Base-by-base conservation (phyloP, 2,888 invertebrate species). In the Agriopis marginaria region DNA sequence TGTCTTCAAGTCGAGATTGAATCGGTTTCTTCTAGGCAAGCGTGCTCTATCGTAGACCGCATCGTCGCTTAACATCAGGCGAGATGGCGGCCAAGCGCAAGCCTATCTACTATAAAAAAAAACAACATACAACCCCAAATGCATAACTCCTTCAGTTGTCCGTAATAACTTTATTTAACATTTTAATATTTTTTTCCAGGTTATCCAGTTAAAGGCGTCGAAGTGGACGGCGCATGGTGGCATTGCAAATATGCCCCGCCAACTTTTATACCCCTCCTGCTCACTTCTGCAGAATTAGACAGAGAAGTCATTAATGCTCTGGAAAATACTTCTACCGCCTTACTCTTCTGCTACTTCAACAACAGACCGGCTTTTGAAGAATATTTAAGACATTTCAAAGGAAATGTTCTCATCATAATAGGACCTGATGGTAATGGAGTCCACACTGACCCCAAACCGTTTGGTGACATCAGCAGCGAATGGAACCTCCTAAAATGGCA, bases 141-240 rank as follows among this genome's bases (percentile, higher is more conserved):
- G 17, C 17, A 23, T 2, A 23, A 23, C 17, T 23, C 40, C 40
- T 40, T 3, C 3, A 7, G 2, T 40, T 2, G 40, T 40, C 7
- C 2, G 40, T 40, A 40, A 40, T 23, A n/a, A n/a, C n/a, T n/a
- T 23, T 23, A 23, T 23, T 1, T 23, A 23, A 23, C 17, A 23
- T 23, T 23, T 23, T 0, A 23, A 55, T 32, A 10, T 56, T 45
- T 51, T 70, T 65, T 90, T 90, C 7, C 86, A 96, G 96, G 95
- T 66, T 81, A 95, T n/a, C 88, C 94, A 10, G 95, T 97, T 0
- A 87, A 94, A 65, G 97, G 97, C 7, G 88, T 97, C 50, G 98
- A 98, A 93, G 93, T 97, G n/a, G 97, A 98, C 86, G 93, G 95
- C 59, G 95, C 95, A 0, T 98, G 97, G 97, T 98, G 98, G 98